phyloP scores from a whole-genome alignment of 2,888 invertebrate genomes.

The Tipula helvola region DNA sequence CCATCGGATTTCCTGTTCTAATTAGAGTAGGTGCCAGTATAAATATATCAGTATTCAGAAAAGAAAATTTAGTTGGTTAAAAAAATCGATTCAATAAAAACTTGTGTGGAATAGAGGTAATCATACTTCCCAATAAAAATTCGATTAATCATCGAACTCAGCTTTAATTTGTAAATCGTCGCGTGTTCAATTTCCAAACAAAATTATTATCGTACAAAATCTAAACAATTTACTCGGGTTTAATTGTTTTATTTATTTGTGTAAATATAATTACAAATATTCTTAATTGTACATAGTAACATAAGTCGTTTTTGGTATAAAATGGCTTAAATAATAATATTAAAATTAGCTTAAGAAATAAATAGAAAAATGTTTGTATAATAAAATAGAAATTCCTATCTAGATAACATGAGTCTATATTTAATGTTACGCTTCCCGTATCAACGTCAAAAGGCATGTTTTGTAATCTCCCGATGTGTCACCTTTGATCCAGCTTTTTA shows the following conservation, averaged over 20 bases:
- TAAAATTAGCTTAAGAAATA: background rate
- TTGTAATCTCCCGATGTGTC: conserved; percentile 82
- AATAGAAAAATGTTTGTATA: background rate
- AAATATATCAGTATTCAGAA: no score
- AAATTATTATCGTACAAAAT: no score
- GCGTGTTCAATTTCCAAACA: no score
- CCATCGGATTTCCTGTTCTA: no score
- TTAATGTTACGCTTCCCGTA: conserved; percentile 34
- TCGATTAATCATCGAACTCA: no score
- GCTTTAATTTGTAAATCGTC: no score
- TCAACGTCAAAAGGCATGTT: conserved; percentile 62
- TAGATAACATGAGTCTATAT: no score
- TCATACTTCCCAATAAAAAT: no score
- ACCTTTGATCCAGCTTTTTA: conserved; percentile 69
- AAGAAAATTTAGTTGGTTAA: no score
- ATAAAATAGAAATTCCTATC: background rate
- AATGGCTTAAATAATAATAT: background rate
- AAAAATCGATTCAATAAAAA: no score
- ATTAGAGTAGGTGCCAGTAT: no score
- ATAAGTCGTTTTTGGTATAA: background rate
- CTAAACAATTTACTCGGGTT: background rate
- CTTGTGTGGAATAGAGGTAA: no score
- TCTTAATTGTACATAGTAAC: background rate
- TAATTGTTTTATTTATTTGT: background rate
- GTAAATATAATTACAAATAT: background rate